These are phyloP conservation scores for Mizuhopecten yessoensis DNA, from an alignment of 1,140 invertebrate genomes.

Conservation along the genomic window DNA sequence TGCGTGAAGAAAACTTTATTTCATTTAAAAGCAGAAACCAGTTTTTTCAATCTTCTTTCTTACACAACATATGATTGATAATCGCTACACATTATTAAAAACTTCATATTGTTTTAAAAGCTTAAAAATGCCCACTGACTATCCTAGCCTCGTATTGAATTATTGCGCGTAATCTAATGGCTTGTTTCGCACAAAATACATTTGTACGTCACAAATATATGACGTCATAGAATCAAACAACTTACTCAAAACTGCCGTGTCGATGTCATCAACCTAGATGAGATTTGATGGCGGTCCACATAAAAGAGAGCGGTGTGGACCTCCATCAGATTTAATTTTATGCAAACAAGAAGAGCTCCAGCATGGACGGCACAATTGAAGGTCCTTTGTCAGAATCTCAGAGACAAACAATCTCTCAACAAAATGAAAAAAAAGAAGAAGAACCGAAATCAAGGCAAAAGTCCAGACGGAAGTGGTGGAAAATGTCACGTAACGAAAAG, in stretches of 20 bases:
- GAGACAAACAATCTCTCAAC: neutral
- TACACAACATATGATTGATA: no score
- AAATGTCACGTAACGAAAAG: neutral
- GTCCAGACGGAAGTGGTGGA: neutral
- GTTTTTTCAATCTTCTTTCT: no score
- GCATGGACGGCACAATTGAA: neutral
- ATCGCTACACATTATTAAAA: no score
- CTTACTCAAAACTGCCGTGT: neutral
- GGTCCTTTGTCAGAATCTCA: neutral
- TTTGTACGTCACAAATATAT: neutral
- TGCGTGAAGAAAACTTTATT: no score
- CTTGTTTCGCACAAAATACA: neutral
- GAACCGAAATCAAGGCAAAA: neutral
- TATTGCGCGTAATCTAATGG: neutral
- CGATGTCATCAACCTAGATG: neutral
- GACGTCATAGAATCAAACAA: neutral
- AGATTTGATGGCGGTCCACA: slow-evolving; percentile 36
- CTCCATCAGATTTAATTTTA: neutral
- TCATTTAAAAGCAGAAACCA: no score
- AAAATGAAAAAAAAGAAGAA: neutral
- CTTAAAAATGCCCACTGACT: no score
- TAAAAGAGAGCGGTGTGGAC: neutral
- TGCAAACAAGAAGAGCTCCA: neutral
- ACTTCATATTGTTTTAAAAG: no score
- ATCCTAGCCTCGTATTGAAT: no score